Percentiles rank a stretch among this genome's conserved stretches.
These are phyloP conservation scores for Eurytoma californica DNA, from an alignment of 2,888 invertebrate genomes.

Conservation along the genomic window DNA sequence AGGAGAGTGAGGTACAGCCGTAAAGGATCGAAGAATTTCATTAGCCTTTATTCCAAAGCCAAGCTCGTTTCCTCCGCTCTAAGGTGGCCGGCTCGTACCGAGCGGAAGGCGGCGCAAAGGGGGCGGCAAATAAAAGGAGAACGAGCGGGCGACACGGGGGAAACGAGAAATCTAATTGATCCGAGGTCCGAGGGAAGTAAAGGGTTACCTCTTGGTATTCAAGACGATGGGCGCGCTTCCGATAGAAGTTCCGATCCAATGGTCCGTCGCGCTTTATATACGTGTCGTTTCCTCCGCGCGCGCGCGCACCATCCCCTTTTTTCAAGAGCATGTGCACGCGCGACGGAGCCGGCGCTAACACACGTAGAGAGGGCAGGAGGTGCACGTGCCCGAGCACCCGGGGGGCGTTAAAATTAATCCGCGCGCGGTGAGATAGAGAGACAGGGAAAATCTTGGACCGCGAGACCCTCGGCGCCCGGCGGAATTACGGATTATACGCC, in stretches of 20 bases:
- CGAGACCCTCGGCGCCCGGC: constrained; percentile 45
- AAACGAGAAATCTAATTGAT: constrained; percentile 53
- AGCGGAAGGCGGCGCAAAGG: constrained; percentile 25
- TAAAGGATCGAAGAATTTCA: constrained; percentile 43
- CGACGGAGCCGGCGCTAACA: not conserved
- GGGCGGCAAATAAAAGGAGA: constrained; percentile 11
- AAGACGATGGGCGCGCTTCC: not conserved
- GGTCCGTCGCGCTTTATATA: constrained; percentile 1
- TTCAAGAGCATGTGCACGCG: not conserved
- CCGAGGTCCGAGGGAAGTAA: constrained; percentile 11
- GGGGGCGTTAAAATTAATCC: constrained; percentile 64
- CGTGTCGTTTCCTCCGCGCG: constrained; percentile 20
- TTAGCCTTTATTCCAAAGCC: constrained; percentile 29
- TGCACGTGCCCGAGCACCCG: constrained; percentile 29
- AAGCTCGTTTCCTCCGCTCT: constrained; percentile 23
- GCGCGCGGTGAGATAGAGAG: constrained; percentile 56
- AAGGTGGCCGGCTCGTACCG: not conserved
- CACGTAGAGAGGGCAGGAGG: constrained; percentile 4
- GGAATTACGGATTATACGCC: constrained; percentile 66
- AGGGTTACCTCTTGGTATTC: constrained; percentile 43
- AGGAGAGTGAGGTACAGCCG: not conserved
- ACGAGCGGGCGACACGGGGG: constrained; percentile 6
- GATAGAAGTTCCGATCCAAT: constrained; percentile 34
- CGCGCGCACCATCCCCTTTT: not conserved
- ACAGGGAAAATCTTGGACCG: constrained; percentile 11